Evolutionary conservation across 1,140 invertebrate species (phyloP).

Genomic region (Trichonephila clavipes): DNA sequence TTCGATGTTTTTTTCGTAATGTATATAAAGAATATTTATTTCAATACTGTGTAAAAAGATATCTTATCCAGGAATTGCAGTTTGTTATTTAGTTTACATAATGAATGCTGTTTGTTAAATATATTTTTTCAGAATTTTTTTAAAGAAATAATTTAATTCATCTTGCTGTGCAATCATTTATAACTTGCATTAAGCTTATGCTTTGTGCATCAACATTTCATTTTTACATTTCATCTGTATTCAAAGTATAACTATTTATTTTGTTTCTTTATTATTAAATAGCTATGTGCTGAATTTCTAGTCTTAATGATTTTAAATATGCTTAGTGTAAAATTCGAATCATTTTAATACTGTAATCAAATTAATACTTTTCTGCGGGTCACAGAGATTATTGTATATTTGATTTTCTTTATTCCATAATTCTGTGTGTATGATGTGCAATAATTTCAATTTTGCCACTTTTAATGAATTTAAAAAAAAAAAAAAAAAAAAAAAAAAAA

Average conservation of each 20-base stretch:
- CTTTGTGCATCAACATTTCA: neutral
- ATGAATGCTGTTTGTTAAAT: neutral
- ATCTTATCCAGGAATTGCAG: neutral
- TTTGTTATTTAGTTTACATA: neutral
- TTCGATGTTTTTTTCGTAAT: neutral
- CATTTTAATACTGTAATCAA: too few species aligned
- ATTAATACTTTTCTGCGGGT: neutral
- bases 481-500: too few species aligned
- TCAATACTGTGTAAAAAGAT: neutral
- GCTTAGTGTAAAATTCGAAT: neutral
- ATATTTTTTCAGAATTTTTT: neutral
- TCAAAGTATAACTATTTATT: neutral
- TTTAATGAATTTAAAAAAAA: too few species aligned
- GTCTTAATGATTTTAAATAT: neutral
- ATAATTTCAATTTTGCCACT: too few species aligned
- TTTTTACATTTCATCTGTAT: too few species aligned
- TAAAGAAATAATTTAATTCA: neutral
- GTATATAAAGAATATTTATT: neutral
- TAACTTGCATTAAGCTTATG: neutral
- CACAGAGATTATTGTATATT: neutral
- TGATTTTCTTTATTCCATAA: too few species aligned
- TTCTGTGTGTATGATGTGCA: too few species aligned
- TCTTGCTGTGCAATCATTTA: neutral
- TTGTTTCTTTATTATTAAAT: neutral
- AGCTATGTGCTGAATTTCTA: conserved; percentile 20